Base-by-base conservation (phyloP, 2,113 vertebrate genomes). In the Hypomesus transpacificus region DNA sequence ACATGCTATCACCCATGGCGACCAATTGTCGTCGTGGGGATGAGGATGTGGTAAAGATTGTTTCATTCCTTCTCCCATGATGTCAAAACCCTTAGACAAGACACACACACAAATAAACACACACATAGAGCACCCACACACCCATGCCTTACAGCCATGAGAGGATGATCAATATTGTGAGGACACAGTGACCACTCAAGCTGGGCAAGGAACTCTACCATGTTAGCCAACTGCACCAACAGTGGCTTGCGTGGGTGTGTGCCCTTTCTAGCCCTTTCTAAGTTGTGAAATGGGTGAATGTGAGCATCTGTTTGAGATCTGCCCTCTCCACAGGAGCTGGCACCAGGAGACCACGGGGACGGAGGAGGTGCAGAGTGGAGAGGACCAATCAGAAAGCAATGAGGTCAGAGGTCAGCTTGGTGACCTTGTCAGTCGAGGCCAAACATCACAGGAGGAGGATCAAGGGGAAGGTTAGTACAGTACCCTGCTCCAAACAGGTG, bases 381-480 rank as follows among this genome's bases (percentile, higher is more conserved):
- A 18, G 28, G 67, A 72, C 22, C 50, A 75, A 53, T n/a, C 16
- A 24, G 66, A 14, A 22, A 2, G 8, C n/a, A 50, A n/a, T 3
- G 2, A 68, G 72, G 16, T 70, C 80, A 85, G 74, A 70, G 54
- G 70, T 76, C 66, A 77, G 62, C 54, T 4, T n/a, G 28, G 59
- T 52, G 69, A 79, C 24, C 31, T 22, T 14, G 20, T 20, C 22
- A 21, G 18, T 57, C 3, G 16, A 11, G 79, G 68, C 78, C 83
- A 79, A 73, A 80, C 70, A 56, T 74, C 79, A 74, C 74, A 73
- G 52, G 54, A 75, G 57, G 54, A 71, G 61, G 18, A 54, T 58
- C 70, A 46, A 20, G 64, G 56, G 69, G 61, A 82, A 52, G 77
- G 74, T 77, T 46, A 46, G 39, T 46, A 46, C 39, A 46, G 39